Evolutionary conservation across 1,140 invertebrate species (phyloP), one percentile per base, ranked within the genome.

Genomic region (Ephestia elutella): DNA sequence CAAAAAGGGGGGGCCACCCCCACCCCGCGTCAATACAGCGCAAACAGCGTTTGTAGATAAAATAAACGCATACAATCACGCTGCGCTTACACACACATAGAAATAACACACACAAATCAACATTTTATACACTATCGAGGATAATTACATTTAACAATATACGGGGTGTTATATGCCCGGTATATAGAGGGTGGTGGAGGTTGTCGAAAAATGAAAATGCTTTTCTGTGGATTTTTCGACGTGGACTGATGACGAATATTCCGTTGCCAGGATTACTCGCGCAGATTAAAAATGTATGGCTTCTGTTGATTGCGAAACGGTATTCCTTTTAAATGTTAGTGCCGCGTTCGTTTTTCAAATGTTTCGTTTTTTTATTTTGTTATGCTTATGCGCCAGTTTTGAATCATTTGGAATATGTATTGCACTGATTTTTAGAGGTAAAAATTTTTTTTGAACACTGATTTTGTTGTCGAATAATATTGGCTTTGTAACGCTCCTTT

Each of bases 111-210:
- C 21, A 15, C 50, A 21, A 53, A 53, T 21, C 8, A 54, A 28
- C 28, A 63, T 70, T 78, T 83, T 83, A 86, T 84, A 84, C 78
- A 82, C 82, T 84, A 82, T 86, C 77, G 74, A 77, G 62, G 74
- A 82, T 86, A 84, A 86, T 86, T 84, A 82, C 80, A 83, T 84
- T 84, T 81, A 75, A 56, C 38, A 57, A 63, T 70, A 62, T 62
- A 62, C 64, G 56, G 44, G 49, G 7, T n/a, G 49, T 56, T 53
- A 55, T 55, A 53, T 35, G 18, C 53, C n/a, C 50, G 58, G 57
- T 61, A 64, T 5, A 60, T 56, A 38, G 38, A 51, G 53, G 54
- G 21, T 18, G 49, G 55, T 65, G 67, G 60, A 60, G 67, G 59
- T 54, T 60, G 63, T 68, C 49, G 63, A 61, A 71, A 73, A 70